Evolutionary conservation across 2,797 vertebrate species (phyloP).

Genomic region (Sarcoramphus papa): DNA sequence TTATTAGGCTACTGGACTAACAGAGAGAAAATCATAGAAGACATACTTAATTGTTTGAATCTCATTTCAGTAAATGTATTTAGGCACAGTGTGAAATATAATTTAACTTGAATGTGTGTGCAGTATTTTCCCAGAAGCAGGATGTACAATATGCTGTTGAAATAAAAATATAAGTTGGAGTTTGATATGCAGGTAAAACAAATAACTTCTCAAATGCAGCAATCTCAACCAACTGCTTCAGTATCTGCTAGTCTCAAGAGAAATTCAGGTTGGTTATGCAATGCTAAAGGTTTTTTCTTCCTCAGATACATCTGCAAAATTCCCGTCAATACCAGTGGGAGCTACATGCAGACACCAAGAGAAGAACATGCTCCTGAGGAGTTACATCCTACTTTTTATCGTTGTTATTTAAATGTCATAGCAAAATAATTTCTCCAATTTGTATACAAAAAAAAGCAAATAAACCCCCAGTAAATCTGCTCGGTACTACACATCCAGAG

Average conservation of each 20-base stretch:
- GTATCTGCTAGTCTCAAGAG: background rate
- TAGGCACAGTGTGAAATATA: constrained; percentile 58
- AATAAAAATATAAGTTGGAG: constrained; percentile 40
- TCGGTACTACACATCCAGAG: background rate
- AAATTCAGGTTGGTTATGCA: constrained; percentile 21
- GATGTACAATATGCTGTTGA: background rate
- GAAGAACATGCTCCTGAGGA: background rate
- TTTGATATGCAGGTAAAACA: constrained; percentile 39
- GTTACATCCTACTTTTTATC: background rate
- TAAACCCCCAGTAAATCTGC: background rate
- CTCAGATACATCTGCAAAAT: constrained; percentile 19
- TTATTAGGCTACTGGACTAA: constrained; percentile 67
- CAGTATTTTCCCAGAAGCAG: background rate
- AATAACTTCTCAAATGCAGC: constrained; percentile 32
- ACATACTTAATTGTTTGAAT: constrained; percentile 71
- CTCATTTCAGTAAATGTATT: constrained; percentile 63
- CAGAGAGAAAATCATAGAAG: constrained; percentile 66
- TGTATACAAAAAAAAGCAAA: background rate
- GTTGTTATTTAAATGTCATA: constrained; percentile 58
- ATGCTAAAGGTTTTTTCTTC: constrained; percentile 47
- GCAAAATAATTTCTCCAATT: constrained; percentile 20
- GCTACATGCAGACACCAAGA: background rate
- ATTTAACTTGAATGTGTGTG: background rate
- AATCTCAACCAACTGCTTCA: background rate
- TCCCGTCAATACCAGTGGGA: background rate